phyloP scores from a whole-genome alignment of 1,140 invertebrate species.

The Drosophila nannoptera region DNA sequence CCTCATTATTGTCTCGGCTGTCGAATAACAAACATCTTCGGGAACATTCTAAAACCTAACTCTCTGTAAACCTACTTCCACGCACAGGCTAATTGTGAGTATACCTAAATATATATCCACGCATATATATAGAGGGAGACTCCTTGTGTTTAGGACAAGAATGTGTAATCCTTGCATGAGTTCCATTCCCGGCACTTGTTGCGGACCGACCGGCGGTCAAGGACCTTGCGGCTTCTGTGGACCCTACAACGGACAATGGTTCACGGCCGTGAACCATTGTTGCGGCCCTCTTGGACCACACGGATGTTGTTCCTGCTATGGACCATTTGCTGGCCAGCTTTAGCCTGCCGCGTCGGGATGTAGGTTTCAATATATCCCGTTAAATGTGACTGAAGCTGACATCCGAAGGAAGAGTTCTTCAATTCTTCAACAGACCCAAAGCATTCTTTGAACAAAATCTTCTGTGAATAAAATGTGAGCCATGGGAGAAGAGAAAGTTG shows the following conservation, averaged over 20 bases:
- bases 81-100: conserved; percentile 61
- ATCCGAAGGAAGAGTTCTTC: too few relatives aligned
- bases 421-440: too few relatives aligned
- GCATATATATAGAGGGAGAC: neutral
- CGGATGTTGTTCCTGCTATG: conserved; percentile 62
- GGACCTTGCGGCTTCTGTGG: conserved; percentile 62
- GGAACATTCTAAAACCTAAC: conserved; percentile 6
- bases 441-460: too few relatives aligned
- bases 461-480: too few relatives aligned
- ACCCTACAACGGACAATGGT: conserved; percentile 67
- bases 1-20: conserved; percentile 40
- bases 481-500: too few relatives aligned
- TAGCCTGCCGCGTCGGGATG: conserved; percentile 64
- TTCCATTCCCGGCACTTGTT: conserved; percentile 65
- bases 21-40: conserved; percentile 43
- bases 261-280: conserved; percentile 57
- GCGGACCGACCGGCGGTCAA: conserved; percentile 61
- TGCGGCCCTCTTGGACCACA: conserved; percentile 65
- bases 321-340: conserved; percentile 57
- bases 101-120: neutral
- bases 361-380: conserved; percentile 37
- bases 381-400: too few relatives aligned
- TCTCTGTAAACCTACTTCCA: conserved; percentile 54
- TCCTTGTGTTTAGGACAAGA: conserved; percentile 2
- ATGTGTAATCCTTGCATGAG: conserved; percentile 65